A percentile compares a stretch with the other conserved stretches of the same genome.
Conservation (phyloP, 35 echinoderm and acorn worm genomes). For the Diadema setosum region DNA sequence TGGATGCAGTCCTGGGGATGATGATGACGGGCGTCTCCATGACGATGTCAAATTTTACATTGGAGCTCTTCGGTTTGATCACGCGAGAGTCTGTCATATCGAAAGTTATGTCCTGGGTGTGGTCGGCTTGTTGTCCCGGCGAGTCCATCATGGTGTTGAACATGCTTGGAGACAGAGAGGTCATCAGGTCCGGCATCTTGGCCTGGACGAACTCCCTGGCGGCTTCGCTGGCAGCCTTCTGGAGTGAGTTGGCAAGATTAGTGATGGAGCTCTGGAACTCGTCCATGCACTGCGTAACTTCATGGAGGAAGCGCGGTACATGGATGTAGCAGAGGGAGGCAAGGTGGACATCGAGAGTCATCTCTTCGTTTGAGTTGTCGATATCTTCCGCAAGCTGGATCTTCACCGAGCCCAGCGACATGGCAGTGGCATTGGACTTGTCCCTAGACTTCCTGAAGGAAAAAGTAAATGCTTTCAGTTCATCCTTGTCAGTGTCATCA, state of each 20-base stretch:
- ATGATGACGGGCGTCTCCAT: conserved; percentile 92
- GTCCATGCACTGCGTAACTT: conserved; percentile 64
- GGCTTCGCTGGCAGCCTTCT: conserved; percentile 85
- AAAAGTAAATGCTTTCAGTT: conserved; percentile 52
- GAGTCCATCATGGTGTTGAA: conserved; percentile 51
- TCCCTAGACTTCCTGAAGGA: conserved; percentile 18
- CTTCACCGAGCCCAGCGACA: neutral
- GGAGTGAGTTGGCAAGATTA: conserved; percentile 66
- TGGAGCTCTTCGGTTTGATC: neutral
- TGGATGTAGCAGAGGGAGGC: conserved; percentile 91
- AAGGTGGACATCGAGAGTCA: conserved; percentile 34
- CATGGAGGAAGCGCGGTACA: conserved; percentile 77
- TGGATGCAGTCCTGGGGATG: conserved; percentile 60
- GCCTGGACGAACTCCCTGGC: conserved; percentile 83
- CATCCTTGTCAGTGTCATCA: neutral
- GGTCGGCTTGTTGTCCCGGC: neutral
- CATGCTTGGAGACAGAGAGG: conserved; percentile 16
- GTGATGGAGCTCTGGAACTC: conserved; percentile 87
- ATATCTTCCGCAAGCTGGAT: neutral
- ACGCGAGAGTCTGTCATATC: conserved; percentile 17
- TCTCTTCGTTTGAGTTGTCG: neutral
- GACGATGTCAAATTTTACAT: conserved; percentile 63
- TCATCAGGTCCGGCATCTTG: conserved; percentile 14
- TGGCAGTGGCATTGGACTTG: neutral
- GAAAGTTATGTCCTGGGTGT: neutral